Evolutionary conservation across 2,888 invertebrate species (phyloP).

Genomic region (Dexiosoma caninum): DNA sequence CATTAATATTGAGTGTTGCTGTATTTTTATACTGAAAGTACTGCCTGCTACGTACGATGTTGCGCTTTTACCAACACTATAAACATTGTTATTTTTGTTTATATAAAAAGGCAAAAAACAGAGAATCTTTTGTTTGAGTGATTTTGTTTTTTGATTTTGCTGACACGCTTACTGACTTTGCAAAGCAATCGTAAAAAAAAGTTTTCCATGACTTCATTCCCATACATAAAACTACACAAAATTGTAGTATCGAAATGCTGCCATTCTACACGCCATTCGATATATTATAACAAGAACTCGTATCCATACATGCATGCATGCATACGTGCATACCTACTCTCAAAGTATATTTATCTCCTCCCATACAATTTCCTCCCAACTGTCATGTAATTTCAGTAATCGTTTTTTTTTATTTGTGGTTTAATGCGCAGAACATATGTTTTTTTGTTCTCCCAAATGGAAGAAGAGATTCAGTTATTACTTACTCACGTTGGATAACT

Average conservation of each 20-base stretch:
- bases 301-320: not conserved
- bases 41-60: conserved; percentile 18
- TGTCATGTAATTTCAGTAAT: conserved; percentile 44
- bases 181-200: conserved; percentile 36
- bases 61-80: conserved; percentile 34
- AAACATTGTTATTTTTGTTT: conserved; percentile 15
- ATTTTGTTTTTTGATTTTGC: conserved; percentile 36
- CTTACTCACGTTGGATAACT: conserved; percentile 3
- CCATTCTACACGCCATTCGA: conserved; percentile 39
- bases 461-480: not conserved
- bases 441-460: not conserved
- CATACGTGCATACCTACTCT: not conserved
- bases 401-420: not conserved
- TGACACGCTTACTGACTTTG: conserved; percentile 63
- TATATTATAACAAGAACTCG: not conserved
- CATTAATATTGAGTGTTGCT: conserved; percentile 36
- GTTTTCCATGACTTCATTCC: conserved; percentile 63
- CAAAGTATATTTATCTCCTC: too few relatives aligned
- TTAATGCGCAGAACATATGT: conserved; percentile 47
- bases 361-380: conserved; percentile 49
- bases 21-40: not conserved
- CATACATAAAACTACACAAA: conserved; percentile 41
- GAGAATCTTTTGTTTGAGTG: conserved; percentile 3
- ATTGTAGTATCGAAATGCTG: conserved; percentile 12
- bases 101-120: not conserved